phyloP scores from a whole-genome alignment of 2,888 invertebrate species.

The Oscheius sp. region DNA sequence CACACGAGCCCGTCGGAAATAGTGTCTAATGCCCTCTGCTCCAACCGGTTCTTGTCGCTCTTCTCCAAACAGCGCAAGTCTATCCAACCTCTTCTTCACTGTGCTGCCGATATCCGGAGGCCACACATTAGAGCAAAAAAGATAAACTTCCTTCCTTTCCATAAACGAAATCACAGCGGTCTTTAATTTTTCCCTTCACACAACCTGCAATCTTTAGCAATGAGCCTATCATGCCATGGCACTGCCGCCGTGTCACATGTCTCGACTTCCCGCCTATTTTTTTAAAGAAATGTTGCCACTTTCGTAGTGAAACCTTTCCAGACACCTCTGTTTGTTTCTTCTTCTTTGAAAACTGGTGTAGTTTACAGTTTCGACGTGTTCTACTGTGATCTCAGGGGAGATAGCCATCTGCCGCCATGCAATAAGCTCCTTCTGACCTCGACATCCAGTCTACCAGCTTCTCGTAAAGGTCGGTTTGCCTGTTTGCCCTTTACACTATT shows the following conservation, averaged over 20 bases:
- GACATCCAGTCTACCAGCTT: constrained; percentile 34
- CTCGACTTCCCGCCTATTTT: constrained; percentile 20
- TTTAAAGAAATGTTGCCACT: not conserved
- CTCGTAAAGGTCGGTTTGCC: constrained; percentile 31
- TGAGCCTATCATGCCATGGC: not conserved
- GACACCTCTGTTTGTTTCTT: constrained; percentile 1
- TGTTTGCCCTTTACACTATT: constrained; percentile 14
- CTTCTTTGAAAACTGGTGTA: constrained; percentile 13
- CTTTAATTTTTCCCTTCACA: not conserved
- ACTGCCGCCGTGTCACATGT: constrained; percentile 13
- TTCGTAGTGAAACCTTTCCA: not conserved
- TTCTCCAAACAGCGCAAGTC: constrained; percentile 13
- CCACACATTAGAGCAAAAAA: constrained; percentile 1
- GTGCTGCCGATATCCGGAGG: constrained; percentile 16
- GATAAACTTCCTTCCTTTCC: not conserved
- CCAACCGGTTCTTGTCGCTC: constrained; percentile 25
- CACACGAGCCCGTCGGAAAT: too few relatives aligned
- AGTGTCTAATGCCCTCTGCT: constrained; percentile 12
- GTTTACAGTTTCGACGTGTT: constrained; percentile 30
- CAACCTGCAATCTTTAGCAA: constrained; percentile 3
- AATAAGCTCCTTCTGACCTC: constrained; percentile 37
- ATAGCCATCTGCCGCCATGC: constrained; percentile 36
- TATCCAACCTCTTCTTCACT: not conserved
- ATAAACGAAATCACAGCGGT: not conserved
- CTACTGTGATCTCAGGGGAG: constrained; percentile 24